Conservation (phyloP, 2,113 vertebrate species). For the Salvelinus sp. region DNA sequence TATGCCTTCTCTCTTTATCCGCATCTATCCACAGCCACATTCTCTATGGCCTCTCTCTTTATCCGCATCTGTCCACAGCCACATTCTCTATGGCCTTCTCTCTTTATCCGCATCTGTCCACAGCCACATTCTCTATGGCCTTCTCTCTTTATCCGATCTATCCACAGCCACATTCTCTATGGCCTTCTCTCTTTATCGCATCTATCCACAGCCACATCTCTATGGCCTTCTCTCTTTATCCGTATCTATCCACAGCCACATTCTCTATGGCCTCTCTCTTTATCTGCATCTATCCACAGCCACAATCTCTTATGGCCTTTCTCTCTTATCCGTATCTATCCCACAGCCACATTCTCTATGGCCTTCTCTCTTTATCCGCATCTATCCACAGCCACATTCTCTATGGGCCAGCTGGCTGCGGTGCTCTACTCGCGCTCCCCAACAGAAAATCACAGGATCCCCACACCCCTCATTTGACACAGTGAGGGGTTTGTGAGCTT, state of each 20-base stretch:
- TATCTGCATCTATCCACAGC: background rate
- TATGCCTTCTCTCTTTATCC: slow-evolving; percentile 1
- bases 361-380: background rate
- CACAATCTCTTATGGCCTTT: background rate
- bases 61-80: background rate
- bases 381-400: background rate
- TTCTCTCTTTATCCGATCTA: slow-evolving; percentile 3
- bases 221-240: slow-evolving; percentile 1
- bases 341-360: background rate
- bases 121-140: background rate
- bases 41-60: background rate
- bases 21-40: background rate
- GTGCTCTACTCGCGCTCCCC: slow-evolving; percentile 17
- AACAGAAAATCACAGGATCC: slow-evolving; percentile 40
- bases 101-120: background rate
- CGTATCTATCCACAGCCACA: background rate
- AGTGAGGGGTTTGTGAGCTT: slow-evolving; percentile 27
- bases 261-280: background rate
- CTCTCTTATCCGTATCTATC: background rate
- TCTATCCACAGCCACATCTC: background rate
- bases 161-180: background rate
- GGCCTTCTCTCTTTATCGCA: background rate
- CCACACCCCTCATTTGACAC: slow-evolving; percentile 34
- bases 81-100: background rate
- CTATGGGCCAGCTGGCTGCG: background rate